A percentile compares a stretch with the other conserved stretches of the same genome.
phyloP scores from a whole-genome alignment of 2,797 vertebrate genomes.

The Psittacula echo region DNA sequence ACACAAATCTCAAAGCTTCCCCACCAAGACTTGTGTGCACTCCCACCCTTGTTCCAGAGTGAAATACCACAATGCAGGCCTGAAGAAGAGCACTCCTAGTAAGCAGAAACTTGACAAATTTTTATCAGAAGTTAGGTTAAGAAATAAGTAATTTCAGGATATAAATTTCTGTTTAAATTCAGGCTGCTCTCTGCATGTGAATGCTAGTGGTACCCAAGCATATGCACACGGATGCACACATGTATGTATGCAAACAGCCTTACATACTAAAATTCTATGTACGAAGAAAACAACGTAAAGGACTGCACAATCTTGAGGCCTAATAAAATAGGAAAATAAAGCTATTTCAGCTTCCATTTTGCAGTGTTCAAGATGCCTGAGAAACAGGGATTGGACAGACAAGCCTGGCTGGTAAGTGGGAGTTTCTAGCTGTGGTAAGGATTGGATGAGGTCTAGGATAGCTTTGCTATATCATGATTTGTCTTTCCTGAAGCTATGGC shows the following conservation, averaged over 20 bases:
- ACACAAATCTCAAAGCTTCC: neutral
- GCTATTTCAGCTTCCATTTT: neutral
- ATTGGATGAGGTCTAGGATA: neutral
- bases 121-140: neutral
- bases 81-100: neutral
- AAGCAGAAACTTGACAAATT: neutral
- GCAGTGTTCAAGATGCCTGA: neutral
- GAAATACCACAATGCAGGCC: neutral
- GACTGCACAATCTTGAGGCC: neutral
- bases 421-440: neutral
- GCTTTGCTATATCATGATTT: neutral
- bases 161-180: neutral
- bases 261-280: neutral
- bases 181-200: neutral
- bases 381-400: neutral
- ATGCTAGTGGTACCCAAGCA: neutral
- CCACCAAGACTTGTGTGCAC: rapidly evolving
- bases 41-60: neutral
- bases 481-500: neutral
- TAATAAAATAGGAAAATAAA: neutral
- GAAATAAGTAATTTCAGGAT: neutral
- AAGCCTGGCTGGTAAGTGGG: neutral
- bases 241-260: neutral
- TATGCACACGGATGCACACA: neutral
- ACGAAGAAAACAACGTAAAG: neutral